Base-by-base conservation (phyloP, 2,888 invertebrate genomes). In the Acanthacorydalis orientalis region DNA sequence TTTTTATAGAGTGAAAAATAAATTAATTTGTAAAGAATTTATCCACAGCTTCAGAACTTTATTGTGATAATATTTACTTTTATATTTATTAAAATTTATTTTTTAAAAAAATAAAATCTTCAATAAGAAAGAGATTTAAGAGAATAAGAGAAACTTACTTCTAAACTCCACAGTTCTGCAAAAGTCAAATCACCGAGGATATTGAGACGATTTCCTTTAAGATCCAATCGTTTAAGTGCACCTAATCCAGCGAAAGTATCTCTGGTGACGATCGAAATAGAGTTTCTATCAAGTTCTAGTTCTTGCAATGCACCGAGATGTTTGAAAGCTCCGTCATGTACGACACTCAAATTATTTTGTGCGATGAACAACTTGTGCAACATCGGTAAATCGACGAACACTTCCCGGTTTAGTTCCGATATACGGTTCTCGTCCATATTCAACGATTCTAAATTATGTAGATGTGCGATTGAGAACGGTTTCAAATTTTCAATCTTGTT, bases 321-420 rank as follows among this genome's bases (percentile, higher is more conserved):
- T 55, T 74, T 73, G 58, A 86, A 90, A 16, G 93, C 83, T 51
- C 83, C 83, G 52, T 90, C 88, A 56, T 88, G 90, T 52, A 92
- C 73, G 34, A 78, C 74, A 51, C 84, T 81, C 54, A 96, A 75
- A 60, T 84, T 83, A 67, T 96, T 96, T 60, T 83, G 82, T 56
- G 88, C 86, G 46, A 96, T 72, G 52, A 78, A 78, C 38, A 96
- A 74, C 52, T 82, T 78, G 56, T 78, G 77, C 52, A 86, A 65
- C 48, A 74, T 72, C 0, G 86, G 85, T 48, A 87, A 62, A 60
- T 83, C 78, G 43, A 77, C 73, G 62, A 89, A 88, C 1, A 80
- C 80, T 56, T 79, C 76, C 46, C 78, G 72, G 55, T 78, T 78
- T 47, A 89, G 75, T 60, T 83, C 83, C 11, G 76, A 70, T 53